phyloP scores from a whole-genome alignment of 2,113 vertebrate genomes.

The Taxidea taxus region DNA sequence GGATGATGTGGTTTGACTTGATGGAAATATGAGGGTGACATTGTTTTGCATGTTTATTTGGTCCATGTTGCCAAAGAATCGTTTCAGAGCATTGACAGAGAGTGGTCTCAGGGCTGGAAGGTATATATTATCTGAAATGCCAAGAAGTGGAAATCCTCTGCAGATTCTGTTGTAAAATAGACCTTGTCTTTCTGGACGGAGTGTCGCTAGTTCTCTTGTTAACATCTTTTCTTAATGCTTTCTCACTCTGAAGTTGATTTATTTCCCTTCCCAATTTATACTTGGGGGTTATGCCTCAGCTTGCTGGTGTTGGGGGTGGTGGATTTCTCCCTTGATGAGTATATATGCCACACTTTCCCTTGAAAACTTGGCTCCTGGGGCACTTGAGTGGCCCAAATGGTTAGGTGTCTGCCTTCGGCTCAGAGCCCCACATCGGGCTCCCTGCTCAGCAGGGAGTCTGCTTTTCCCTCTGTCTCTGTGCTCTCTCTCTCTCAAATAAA shows the following conservation, averaged over 20 bases:
- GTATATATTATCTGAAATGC: slow-evolving; percentile 45
- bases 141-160: not conserved
- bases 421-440: too few species aligned
- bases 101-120: slow-evolving; percentile 35
- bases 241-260: slow-evolving; percentile 22
- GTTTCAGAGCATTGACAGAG: not conserved
- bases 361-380: not conserved
- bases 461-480: too few species aligned
- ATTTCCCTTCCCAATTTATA: slow-evolving; percentile 25
- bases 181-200: slow-evolving; percentile 14
- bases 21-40: not conserved
- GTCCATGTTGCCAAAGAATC: not conserved
- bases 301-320: not conserved
- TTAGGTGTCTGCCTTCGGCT: too few species aligned
- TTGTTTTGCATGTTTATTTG: slow-evolving; percentile 58
- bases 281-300: not conserved
- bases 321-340: not conserved
- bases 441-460: too few species aligned
- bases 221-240: slow-evolving; percentile 1
- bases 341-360: slow-evolving; percentile 22
- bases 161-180: slow-evolving; percentile 42
- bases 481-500: too few species aligned
- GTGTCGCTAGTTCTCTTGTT: not conserved
- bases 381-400: too few species aligned
- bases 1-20: slow-evolving; percentile 40